Percentiles rank a stretch among this genome's conserved stretches.
These are phyloP conservation scores for Coboldia fuscipes DNA, from an alignment of 1,140 invertebrate species.

Conservation along the genomic window DNA sequence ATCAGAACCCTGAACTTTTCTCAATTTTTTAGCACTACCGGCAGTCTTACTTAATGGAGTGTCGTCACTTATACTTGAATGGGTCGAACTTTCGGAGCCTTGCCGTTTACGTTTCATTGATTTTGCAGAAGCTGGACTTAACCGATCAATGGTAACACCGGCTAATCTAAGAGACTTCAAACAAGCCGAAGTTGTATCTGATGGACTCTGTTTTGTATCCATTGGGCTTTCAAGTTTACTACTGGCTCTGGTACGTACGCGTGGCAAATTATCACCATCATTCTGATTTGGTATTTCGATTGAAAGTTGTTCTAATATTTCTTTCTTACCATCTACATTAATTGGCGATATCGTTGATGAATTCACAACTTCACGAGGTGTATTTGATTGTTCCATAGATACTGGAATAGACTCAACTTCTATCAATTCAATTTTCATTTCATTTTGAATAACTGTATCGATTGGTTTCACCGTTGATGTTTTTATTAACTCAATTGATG, in stretches of 20 bases:
- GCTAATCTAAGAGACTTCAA: conserved; percentile 1
- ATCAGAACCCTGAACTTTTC: background rate
- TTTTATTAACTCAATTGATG: no score
- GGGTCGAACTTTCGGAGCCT: conserved; percentile 51
- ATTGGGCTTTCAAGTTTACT: conserved; percentile 47
- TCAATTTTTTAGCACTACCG: conserved; percentile 5
- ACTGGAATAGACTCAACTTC: conserved; percentile 3
- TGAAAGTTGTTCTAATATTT: conserved; percentile 9
- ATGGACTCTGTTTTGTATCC: conserved; percentile 35
- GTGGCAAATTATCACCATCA: conserved; percentile 10
- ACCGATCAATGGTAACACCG: conserved; percentile 1
- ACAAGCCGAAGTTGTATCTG: conserved; percentile 5
- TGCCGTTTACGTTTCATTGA: conserved; percentile 43
- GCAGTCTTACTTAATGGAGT: no score
- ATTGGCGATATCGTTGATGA: no score
- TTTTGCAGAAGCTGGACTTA: conserved; percentile 6
- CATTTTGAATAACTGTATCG: no score
- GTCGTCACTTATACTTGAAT: conserved; percentile 33
- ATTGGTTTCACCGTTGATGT: no score
- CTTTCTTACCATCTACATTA: conserved; percentile 2
- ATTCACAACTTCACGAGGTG: no score
- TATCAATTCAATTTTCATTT: conserved; percentile 10
- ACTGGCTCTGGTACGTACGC: conserved; percentile 40
- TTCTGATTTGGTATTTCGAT: conserved; percentile 16
- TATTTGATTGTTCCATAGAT: no score